Base-by-base conservation (phyloP, 2,888 invertebrate species). In the Dioctria linearis region DNA sequence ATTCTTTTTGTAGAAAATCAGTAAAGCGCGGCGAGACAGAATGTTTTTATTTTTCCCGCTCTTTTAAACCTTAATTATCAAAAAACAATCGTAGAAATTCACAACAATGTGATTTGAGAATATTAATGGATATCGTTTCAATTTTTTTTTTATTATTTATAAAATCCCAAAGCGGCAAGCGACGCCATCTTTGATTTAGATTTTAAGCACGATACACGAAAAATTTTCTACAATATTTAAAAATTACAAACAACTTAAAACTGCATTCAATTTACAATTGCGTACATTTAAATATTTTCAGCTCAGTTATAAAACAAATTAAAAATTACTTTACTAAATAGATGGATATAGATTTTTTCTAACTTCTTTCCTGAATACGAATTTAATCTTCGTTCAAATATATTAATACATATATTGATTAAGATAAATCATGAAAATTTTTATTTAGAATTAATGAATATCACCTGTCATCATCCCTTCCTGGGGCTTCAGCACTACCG, bases 401-500 rank as follows among this genome's bases (percentile, higher is more conserved):
- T 51, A 54, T 8, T 69, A 25, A 46, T 69, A 69, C 4, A 46
- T 4, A 3, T 46, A 40, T 46, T 43, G 9, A 46, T 67, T 71
- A 71, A 46, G 8, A 6, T 5, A 46, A 46, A 46, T 46, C 8
- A 5, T 46, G 8, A 6, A 54, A 54, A 54, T 25, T 25, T 25
- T 25, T 25, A 25, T 71, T 40, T 25, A 25, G 25, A 25, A 5
- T 6, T 43, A 42, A 39, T 13, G 39, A 37, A 46, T 43, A 89
- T 88, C 93, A 94, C 94, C 94, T 94, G 91, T 94, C 95, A 90
- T 95, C 95, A 90, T 95, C 95, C 87, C 94, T 93, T 87, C 93
- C 93, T 82, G 94, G 92, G 85, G 93, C 93, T 90, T 94, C 94
- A 84, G 93, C 93, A 89, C 92, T 92, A 85, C 93, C 93, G 89